Evolutionary conservation across 2,797 vertebrate species (phyloP).

Genomic region (Paratrypauchen microcephalus): DNA sequence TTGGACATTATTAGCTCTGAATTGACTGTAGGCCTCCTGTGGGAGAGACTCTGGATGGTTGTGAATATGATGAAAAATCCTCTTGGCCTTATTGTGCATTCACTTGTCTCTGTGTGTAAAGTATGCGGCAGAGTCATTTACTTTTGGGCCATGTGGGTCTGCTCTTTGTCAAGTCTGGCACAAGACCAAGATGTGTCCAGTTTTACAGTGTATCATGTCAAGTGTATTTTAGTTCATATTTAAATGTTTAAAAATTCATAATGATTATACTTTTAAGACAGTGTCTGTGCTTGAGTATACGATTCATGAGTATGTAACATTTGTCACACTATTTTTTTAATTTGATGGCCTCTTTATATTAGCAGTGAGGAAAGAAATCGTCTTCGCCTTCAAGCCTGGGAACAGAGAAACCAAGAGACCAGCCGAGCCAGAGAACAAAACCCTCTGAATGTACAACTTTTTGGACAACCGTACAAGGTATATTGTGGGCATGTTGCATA

Average conservation of each 20-base stretch:
- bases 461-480: slow-evolving; percentile 96
- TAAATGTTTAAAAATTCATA: neutral
- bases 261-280: too few species aligned
- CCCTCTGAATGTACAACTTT: slow-evolving; percentile 82
- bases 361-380: slow-evolving; percentile 89
- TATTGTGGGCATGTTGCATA: neutral
- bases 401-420: slow-evolving; percentile 88
- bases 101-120: too few species aligned
- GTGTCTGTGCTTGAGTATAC: neutral
- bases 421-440: slow-evolving; percentile 81
- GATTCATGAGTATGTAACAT: neutral
- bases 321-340: neutral
- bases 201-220: neutral
- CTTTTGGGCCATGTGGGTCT: slow-evolving; percentile 29
- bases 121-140: slow-evolving; percentile 18
- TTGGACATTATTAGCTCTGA: slow-evolving; percentile 17
- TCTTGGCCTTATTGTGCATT: slow-evolving; percentile 38
- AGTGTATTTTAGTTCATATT: neutral
- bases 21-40: slow-evolving; percentile 30
- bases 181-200: slow-evolving; percentile 5
- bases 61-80: slow-evolving; percentile 48
- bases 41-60: slow-evolving; percentile 56
- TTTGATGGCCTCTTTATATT: slow-evolving; percentile 24
- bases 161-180: slow-evolving; percentile 25
- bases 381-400: slow-evolving; percentile 87